phyloP scores from a whole-genome alignment of 2,888 invertebrate genomes.

The Polyommatus iphigenia region DNA sequence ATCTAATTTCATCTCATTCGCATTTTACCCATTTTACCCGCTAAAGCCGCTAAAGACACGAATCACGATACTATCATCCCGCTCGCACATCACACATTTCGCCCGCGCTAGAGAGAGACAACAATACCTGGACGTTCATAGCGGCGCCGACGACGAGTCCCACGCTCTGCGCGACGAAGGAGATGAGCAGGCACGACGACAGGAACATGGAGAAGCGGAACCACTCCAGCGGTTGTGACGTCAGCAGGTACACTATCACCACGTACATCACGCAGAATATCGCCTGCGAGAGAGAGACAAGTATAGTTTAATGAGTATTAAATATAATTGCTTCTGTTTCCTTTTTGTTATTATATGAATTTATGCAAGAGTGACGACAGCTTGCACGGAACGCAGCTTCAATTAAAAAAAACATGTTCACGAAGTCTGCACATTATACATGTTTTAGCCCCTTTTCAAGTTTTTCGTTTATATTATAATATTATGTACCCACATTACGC shows the following conservation, averaged over 20 bases:
- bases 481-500: no score
- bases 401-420: no score
- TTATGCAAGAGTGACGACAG: no score
- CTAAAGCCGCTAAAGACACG: no score
- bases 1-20: no score
- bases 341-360: no score
- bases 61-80: background rate
- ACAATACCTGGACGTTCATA: slow-evolving; percentile 90
- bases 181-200: slow-evolving; percentile 91
- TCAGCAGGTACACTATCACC: slow-evolving; percentile 95
- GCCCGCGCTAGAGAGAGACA: background rate
- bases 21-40: no score
- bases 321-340: no score
- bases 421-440: no score
- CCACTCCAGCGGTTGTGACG: slow-evolving; percentile 93
- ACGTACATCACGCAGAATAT: slow-evolving; percentile 96
- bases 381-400: no score
- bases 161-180: slow-evolving; percentile 97
- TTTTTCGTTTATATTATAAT: no score
- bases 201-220: slow-evolving; percentile 94
- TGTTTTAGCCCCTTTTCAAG: no score
- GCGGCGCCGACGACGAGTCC: slow-evolving; percentile 97
- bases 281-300: slow-evolving; percentile 81
- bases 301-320: background rate
- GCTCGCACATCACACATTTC: background rate